Evolutionary conservation across 2,888 invertebrate genomes (phyloP).

Genomic region (Thymelicus acteon): DNA sequence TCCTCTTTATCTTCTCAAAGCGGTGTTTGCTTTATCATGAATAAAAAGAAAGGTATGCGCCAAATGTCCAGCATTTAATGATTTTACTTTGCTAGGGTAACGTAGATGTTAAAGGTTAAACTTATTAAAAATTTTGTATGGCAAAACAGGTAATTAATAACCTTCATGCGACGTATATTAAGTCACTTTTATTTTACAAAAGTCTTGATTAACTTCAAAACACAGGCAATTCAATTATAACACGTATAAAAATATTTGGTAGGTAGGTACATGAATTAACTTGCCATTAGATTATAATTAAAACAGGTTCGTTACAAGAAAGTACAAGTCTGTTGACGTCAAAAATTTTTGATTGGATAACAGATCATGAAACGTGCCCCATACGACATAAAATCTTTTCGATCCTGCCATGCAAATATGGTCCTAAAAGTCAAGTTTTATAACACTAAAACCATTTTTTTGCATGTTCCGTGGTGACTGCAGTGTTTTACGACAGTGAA

Average conservation of each 20-base stretch:
- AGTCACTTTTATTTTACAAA: neutral
- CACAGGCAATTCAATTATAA: constrained; percentile 9
- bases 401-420: constrained; percentile 63
- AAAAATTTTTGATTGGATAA: constrained; percentile 75
- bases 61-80: constrained; percentile 58
- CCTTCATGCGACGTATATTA: no score
- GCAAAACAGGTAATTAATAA: no score
- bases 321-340: constrained; percentile 68
- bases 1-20: constrained; percentile 80
- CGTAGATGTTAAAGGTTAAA: neutral
- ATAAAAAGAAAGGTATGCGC: constrained; percentile 73
- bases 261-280: neutral
- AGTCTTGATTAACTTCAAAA: neutral
- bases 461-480: constrained; percentile 62
- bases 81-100: constrained; percentile 19
- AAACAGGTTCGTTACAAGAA: constrained; percentile 53
- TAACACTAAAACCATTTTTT: constrained; percentile 63
- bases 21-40: constrained; percentile 82
- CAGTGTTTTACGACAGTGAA: constrained; percentile 76
- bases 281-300: constrained; percentile 10
- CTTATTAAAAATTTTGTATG: neutral
- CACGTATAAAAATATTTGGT: neutral
- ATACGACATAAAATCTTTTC: constrained; percentile 72
- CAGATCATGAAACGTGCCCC: constrained; percentile 77
- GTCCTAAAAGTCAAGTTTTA: constrained; percentile 62